phyloP scores from a whole-genome alignment of 2,113 vertebrate genomes.

The Tor tambroides region DNA sequence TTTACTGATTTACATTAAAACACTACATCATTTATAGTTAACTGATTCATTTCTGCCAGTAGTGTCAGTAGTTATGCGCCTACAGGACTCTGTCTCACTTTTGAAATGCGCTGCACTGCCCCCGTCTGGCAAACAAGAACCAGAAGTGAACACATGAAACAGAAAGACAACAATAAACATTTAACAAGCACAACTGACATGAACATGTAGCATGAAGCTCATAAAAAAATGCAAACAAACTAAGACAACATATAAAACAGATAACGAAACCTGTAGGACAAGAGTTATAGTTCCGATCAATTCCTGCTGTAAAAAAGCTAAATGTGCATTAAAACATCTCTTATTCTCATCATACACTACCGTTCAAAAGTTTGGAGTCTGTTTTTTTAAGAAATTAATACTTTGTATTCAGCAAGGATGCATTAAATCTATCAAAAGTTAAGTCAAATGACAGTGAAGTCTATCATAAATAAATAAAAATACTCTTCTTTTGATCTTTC shows the following conservation, averaged over 20 bases:
- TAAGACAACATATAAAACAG: constrained; percentile 1
- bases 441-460: too few relatives aligned
- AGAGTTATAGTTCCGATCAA: not conserved
- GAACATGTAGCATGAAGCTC: not conserved
- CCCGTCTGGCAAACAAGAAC: constrained; percentile 67
- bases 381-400: not conserved
- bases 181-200: not conserved
- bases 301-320: not conserved
- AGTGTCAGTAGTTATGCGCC: not conserved
- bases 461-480: too few relatives aligned
- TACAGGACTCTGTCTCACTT: constrained; percentile 61
- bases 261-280: not conserved
- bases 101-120: constrained; percentile 57
- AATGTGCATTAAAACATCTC: not conserved
- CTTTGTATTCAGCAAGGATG: not conserved
- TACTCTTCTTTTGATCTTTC: too few relatives aligned
- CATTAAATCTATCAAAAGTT: not conserved
- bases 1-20: not conserved
- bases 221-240: not conserved
- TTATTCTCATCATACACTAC: not conserved
- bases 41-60: not conserved
- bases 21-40: not conserved
- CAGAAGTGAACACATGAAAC: constrained; percentile 62
- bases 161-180: constrained; percentile 52
- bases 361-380: too few relatives aligned